A percentile compares a stretch with the other conserved stretches of the same genome.
Evolutionary conservation across 2,113 vertebrate genomes (phyloP).

Genomic region (Odocoileus virginianus): DNA sequence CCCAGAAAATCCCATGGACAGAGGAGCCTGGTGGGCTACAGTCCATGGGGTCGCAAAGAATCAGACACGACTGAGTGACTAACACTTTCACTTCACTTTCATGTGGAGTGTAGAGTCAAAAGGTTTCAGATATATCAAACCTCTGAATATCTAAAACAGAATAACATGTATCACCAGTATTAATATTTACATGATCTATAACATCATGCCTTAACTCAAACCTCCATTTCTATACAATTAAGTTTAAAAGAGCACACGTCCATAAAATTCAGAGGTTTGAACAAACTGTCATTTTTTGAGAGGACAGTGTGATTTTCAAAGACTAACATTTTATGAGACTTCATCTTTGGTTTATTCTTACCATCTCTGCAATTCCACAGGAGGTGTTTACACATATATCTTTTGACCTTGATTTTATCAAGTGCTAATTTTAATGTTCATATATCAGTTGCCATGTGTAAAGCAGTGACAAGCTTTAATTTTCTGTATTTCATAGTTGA

Average conservation of each 20-base stretch:
- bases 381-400: background rate
- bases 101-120: background rate
- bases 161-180: background rate
- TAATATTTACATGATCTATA: background rate
- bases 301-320: background rate
- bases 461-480: background rate
- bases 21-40: background rate
- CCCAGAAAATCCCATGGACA: background rate
- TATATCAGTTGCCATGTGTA: constrained; percentile 1
- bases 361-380: background rate
- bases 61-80: background rate
- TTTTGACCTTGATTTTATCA: constrained; percentile 18
- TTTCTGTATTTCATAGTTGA: background rate
- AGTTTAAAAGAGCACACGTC: background rate
- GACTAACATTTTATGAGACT: background rate
- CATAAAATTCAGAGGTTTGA: background rate
- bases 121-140: background rate
- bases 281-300: background rate
- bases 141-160: background rate
- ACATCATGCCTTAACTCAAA: background rate
- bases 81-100: background rate
- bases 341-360: constrained; percentile 31
- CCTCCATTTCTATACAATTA: background rate
- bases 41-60: background rate
- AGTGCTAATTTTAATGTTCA: background rate